These are phyloP conservation scores for Habrosyne pyritoides DNA, from an alignment of 2,888 invertebrate genomes.

Conservation along the genomic window DNA sequence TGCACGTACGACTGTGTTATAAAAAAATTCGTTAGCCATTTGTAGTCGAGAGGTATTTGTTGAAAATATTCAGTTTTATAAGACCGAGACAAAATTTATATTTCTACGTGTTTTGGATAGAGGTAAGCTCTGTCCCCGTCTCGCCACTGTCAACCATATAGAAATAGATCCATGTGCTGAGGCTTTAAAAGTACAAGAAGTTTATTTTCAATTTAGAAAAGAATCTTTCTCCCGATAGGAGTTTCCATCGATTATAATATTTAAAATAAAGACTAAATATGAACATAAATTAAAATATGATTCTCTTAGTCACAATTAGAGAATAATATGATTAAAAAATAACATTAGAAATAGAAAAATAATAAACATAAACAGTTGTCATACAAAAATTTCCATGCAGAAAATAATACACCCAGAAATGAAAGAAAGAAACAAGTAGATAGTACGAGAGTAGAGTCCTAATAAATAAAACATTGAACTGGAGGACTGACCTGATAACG, in stretches of 20 bases:
- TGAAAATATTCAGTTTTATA: no score
- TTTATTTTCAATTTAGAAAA: no score
- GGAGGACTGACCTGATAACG: conserved; percentile 70
- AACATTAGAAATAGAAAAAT: neutral
- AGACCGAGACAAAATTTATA: no score
- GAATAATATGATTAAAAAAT: neutral
- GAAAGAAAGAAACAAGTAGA: neutral
- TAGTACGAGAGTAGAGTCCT: neutral
- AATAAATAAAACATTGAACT: neutral
- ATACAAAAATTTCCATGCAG: neutral
- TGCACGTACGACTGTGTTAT: conserved; percentile 58
- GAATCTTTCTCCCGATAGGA: no score
- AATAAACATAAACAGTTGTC: neutral
- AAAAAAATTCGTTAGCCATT: neutral
- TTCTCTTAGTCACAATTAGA: neutral
- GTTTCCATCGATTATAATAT: no score
- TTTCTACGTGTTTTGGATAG: no score
- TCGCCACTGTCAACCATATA: no score
- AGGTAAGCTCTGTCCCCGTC: no score
- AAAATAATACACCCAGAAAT: neutral
- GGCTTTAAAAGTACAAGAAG: no score
- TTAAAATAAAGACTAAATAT: no score
- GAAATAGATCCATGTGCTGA: no score
- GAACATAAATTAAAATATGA: neutral
- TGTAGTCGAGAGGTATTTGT: no score